These are phyloP conservation scores for Agonopterix arenella DNA, from an alignment of 2,888 invertebrate genomes.

Conservation along the genomic window DNA sequence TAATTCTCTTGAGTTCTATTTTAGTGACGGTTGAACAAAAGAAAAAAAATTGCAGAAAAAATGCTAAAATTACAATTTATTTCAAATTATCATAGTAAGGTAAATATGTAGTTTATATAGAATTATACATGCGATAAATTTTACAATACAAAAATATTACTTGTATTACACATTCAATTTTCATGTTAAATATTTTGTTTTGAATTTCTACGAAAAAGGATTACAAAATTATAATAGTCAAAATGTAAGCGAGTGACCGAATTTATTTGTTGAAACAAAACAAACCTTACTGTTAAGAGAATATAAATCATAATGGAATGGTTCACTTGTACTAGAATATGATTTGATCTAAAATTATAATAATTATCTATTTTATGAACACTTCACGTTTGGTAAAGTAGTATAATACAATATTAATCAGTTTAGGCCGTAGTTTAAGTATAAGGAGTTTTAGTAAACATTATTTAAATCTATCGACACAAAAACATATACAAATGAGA, in stretches of 20 bases:
- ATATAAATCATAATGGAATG: slow-evolving; percentile 33
- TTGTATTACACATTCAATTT: slow-evolving; percentile 32
- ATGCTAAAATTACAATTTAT: slow-evolving; percentile 67
- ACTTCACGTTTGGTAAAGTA: slow-evolving; percentile 50
- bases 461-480: slow-evolving; percentile 5
- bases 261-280: neutral
- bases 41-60: slow-evolving; percentile 27
- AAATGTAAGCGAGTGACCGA: too few species aligned
- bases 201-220: neutral
- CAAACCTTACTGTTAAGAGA: neutral
- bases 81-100: slow-evolving; percentile 39
- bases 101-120: slow-evolving; percentile 44
- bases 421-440: slow-evolving; percentile 27
- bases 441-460: slow-evolving; percentile 17
- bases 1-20: slow-evolving; percentile 23
- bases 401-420: slow-evolving; percentile 7
- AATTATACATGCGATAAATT: slow-evolving; percentile 64
- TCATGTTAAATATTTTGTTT: neutral
- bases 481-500: slow-evolving; percentile 46
- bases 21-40: slow-evolving; percentile 23
- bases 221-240: too few species aligned
- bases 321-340: slow-evolving; percentile 34
- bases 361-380: slow-evolving; percentile 34
- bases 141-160: slow-evolving; percentile 69
- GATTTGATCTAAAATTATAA: slow-evolving; percentile 18